phyloP scores from a whole-genome alignment of 2,797 vertebrate species.

The Cichlasoma orientale region DNA sequence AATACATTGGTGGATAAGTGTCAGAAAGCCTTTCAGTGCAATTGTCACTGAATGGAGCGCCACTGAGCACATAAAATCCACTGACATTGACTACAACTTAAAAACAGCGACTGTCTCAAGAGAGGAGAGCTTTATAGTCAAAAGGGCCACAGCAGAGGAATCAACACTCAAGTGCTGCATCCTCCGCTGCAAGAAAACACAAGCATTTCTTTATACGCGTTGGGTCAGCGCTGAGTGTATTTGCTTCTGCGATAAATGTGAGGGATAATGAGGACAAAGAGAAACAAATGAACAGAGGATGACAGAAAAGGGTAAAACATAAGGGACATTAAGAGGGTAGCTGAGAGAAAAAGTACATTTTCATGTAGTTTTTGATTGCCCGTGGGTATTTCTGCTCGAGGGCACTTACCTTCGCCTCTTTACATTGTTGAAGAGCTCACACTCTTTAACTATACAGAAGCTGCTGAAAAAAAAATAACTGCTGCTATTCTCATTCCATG shows the following conservation, averaged over 20 bases:
- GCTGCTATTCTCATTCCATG: conserved; percentile 8
- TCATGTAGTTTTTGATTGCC: conserved; percentile 5
- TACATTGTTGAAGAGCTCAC: conserved; percentile 8
- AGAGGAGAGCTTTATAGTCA: conserved; percentile 26
- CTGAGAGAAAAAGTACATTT: conserved; percentile 17
- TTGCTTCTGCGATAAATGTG: conserved; percentile 31
- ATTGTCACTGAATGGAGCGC: conserved; percentile 40
- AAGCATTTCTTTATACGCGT: not conserved
- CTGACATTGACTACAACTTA: conserved; percentile 47
- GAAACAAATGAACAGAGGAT: conserved; percentile 19
- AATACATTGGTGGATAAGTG: conserved; percentile 60
- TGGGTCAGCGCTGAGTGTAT: conserved; percentile 22
- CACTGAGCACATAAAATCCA: conserved; percentile 73
- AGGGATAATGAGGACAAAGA: conserved; percentile 31
- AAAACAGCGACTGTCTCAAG: conserved; percentile 46
- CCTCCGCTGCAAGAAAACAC: not conserved
- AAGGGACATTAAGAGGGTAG: conserved; percentile 22
- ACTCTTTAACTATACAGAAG: conserved; percentile 35
- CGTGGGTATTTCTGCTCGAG: not conserved
- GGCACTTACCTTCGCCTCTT: conserved; percentile 34
- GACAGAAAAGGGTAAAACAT: conserved; percentile 28
- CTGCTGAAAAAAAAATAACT: conserved; percentile 6
- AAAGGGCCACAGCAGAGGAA: conserved; percentile 26
- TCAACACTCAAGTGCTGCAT: conserved; percentile 19
- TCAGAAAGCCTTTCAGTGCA: conserved; percentile 46